Conservation (phyloP, 2,797 vertebrate genomes). For the Nasua narica region DNA sequence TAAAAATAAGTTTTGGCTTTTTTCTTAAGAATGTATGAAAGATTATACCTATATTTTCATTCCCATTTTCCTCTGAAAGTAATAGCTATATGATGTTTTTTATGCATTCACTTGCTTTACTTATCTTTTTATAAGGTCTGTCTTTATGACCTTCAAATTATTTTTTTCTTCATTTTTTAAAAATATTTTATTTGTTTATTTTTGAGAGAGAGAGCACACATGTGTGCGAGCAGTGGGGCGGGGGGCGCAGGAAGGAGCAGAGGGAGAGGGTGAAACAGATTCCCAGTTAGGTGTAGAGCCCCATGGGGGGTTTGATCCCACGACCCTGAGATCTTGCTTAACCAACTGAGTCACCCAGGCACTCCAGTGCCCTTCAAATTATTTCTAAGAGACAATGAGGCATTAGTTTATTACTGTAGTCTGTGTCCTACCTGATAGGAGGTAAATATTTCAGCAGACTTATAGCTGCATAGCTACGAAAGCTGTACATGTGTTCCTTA, state of each 20-base stretch:
- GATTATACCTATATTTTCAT: not conserved
- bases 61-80: not conserved
- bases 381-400: not conserved
- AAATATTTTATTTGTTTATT: not conserved
- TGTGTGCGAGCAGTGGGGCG: not conserved
- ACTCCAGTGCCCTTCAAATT: not conserved
- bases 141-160: not conserved
- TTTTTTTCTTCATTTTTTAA: not conserved
- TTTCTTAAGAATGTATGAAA: not conserved
- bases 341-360: not conserved
- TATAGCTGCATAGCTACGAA: not conserved
- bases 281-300: not conserved
- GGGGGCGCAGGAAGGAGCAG: not conserved
- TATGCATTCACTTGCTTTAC: not conserved
- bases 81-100: not conserved
- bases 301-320: not conserved
- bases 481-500: not conserved
- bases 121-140: not conserved
- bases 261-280: not conserved
- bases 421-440: not conserved
- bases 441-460: not conserved
- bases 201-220: not conserved
- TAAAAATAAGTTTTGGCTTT: slow-evolving; percentile 25
- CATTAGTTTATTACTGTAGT: not conserved
- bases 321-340: not conserved